These are phyloP conservation scores for Camelus dromedarius DNA, from an alignment of 2,113 vertebrate species.

Conservation along the genomic window DNA sequence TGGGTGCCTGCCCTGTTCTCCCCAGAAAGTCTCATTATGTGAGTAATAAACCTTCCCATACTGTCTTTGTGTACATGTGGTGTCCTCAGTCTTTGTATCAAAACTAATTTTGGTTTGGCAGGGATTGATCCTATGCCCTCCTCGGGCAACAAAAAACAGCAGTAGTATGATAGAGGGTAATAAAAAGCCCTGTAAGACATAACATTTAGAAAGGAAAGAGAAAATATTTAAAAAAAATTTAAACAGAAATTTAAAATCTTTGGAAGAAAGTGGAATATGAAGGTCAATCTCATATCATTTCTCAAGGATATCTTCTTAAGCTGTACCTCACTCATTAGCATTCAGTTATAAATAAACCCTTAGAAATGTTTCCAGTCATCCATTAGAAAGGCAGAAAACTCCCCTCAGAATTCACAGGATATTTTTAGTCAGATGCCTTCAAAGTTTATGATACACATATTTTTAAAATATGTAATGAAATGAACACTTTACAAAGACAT, in stretches of 20 bases:
- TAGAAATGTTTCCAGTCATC: background rate
- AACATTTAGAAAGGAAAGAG: background rate
- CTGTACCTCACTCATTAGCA: background rate
- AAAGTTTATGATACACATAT: background rate
- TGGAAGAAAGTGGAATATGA: conserved; percentile 38
- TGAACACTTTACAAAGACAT: background rate
- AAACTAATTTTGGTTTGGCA: background rate
- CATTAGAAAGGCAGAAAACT: conserved; percentile 1
- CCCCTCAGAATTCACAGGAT: background rate
- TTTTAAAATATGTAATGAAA: conserved; percentile 47
- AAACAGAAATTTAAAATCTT: background rate
- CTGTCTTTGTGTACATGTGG: background rate
- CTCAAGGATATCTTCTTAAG: conserved; percentile 39
- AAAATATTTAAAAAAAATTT: background rate
- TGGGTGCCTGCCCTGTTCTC: background rate
- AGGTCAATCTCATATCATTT: conserved; percentile 16
- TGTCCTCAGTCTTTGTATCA: background rate
- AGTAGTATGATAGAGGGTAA: background rate
- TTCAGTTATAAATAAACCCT: conserved; percentile 34
- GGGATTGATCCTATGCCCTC: background rate
- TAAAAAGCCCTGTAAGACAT: background rate
- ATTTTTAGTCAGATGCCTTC: conserved; percentile 30
- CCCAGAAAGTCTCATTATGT: background rate
- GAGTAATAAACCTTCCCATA: background rate
- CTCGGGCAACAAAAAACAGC: background rate